These are phyloP conservation scores for Hyposoter didymator DNA, from an alignment of 2,888 invertebrate species.

Conservation along the genomic window DNA sequence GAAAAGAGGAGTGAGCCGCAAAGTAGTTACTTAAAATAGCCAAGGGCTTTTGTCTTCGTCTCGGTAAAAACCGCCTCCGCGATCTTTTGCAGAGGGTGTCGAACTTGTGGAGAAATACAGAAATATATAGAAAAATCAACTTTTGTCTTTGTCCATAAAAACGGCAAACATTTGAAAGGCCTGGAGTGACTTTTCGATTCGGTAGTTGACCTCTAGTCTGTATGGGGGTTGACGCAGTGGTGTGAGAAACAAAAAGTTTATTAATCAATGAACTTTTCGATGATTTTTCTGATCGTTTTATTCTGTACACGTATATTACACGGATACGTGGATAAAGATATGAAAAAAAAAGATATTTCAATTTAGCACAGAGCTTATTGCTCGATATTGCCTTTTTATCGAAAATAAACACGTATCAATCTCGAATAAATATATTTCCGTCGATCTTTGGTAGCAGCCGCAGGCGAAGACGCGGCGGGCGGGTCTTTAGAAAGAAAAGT, in stretches of 20 bases:
- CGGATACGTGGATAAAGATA: not conserved
- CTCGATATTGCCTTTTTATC: slow-evolving; percentile 54
- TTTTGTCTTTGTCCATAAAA: not conserved
- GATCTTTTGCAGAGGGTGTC: not conserved
- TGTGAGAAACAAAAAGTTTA: not conserved
- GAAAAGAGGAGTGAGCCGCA: slow-evolving; percentile 54
- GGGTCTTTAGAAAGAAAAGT: not conserved
- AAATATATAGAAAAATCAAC: not conserved
- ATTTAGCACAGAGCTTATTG: slow-evolving; percentile 12
- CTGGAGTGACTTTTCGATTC: not conserved
- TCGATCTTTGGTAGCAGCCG: not conserved
- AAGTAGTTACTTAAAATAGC: slow-evolving; percentile 69
- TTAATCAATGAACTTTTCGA: slow-evolving; percentile 2
- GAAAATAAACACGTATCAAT: slow-evolving; percentile 54
- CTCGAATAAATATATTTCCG: slow-evolving; percentile 43
- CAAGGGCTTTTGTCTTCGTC: slow-evolving; percentile 66
- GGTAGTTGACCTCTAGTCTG: too few species aligned
- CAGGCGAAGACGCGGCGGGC: not conserved
- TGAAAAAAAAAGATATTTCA: slow-evolving; percentile 36
- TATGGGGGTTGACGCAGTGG: too few species aligned
- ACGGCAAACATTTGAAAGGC: not conserved
- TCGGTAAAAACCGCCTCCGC: slow-evolving; percentile 2
- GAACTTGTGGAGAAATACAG: not conserved
- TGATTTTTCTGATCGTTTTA: slow-evolving; percentile 8
- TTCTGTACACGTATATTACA: slow-evolving; percentile 13